Evolutionary conservation across 2,888 invertebrate species (phyloP), one percentile per base, ranked within the genome.

Genomic region (Cremastinae sp.): DNA sequence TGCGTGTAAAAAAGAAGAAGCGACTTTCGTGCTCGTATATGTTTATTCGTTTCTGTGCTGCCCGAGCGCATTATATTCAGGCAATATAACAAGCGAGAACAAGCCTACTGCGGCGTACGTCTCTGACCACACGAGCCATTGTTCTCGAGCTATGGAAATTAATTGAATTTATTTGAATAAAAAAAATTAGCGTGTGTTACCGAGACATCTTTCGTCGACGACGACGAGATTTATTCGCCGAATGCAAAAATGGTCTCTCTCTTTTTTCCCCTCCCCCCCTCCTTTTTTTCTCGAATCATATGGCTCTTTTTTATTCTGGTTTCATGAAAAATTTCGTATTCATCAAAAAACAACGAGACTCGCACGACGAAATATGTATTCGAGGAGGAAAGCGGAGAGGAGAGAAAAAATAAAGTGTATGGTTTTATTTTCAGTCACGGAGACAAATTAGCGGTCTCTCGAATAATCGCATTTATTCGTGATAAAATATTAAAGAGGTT

Each of bases 111-210:
- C 62, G 61, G n/a, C 59, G 20, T 65, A 45, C 12, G 14, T 41
- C 62, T 51, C 49, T 58, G 68, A 61, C 69, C 75, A 66, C 66
- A 65, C 68, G 79, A 81, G 82, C 86, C 87, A 88, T 88, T 88
- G 87, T 88, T 88, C 86, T 86, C 86, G 83, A 84, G 82, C 86
- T 87, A 88, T 88, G 88, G 87, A 88, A 88, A 88, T 89, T 88
- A 88, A 89, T 89, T 86, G 87, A 88, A 88, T 87, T 86, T 86
- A 89, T 88, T 89, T 88, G 86, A 88, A 88, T 88, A 88, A 88
- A 76, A 75, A 62, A 72, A 69, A n/a, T n/a, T n/a, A n/a, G n/a
- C n/a, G n/a, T n/a, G n/a, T n/a, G n/a, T 79, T 69, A 28, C 65
- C 59, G 28, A 64, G 54, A 56, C 51, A 71, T 75, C 75, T 69